A percentile compares a stretch with the other conserved stretches of the same genome.
phyloP scores from a whole-genome alignment of 2,888 invertebrate species.

The Hybos culiciformis region DNA sequence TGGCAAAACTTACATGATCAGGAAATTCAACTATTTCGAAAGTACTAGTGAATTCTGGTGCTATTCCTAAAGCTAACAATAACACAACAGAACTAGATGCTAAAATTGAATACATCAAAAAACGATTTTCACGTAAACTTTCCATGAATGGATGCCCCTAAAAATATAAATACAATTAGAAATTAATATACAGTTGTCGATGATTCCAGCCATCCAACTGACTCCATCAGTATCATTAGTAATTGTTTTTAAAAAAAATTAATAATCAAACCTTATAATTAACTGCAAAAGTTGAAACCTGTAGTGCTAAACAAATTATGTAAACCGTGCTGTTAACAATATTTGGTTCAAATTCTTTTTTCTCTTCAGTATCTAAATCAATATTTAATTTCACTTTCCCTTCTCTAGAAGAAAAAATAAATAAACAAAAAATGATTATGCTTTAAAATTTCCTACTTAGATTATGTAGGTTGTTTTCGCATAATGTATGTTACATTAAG shows the following conservation, averaged over 20 bases:
- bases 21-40: conserved; percentile 96
- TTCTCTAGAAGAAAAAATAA: conserved; percentile 36
- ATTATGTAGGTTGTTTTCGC: too few species aligned
- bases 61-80: conserved; percentile 66
- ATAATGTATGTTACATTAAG: too few species aligned
- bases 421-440: too few species aligned
- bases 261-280: conserved; percentile 73
- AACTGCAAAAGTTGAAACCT: conserved; percentile 96
- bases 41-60: conserved; percentile 73
- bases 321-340: conserved; percentile 96
- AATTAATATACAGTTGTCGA: too few species aligned
- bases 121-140: conserved; percentile 79
- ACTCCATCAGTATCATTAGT: too few species aligned
- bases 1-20: conserved; percentile 53
- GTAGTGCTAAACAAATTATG: conserved; percentile 92
- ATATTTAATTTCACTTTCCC: conserved; percentile 45
- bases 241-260: not conserved
- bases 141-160: conserved; percentile 99
- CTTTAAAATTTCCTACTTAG: too few species aligned
- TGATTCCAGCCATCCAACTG: too few species aligned
- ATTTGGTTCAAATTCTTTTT: conserved; percentile 83
- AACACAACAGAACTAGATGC: conserved; percentile 71
- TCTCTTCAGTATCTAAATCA: conserved; percentile 48
- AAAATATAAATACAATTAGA: conserved; percentile 29
- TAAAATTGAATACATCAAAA: conserved; percentile 79